phyloP scores from a whole-genome alignment of 2,113 vertebrate species.

The Myiopsitta monachus region DNA sequence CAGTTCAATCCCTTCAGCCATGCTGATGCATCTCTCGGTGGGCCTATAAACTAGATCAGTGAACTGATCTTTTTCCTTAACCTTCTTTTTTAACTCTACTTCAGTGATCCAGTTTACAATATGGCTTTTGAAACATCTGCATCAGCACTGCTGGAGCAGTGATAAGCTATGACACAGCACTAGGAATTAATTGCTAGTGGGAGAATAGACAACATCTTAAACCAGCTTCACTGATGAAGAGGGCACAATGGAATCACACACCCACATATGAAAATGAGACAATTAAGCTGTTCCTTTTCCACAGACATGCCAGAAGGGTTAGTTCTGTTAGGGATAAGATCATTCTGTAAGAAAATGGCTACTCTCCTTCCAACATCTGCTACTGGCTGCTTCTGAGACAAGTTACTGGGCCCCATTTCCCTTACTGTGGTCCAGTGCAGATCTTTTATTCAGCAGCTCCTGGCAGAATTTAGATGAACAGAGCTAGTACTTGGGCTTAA shows the following conservation, averaged over 20 bases:
- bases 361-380: background rate
- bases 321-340: background rate
- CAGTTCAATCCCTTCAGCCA: background rate
- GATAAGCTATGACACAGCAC: background rate
- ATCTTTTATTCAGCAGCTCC: background rate
- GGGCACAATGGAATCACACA: background rate
- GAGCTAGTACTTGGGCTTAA: background rate
- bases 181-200: background rate
- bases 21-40: background rate
- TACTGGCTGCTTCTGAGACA: background rate
- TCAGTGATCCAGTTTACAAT: background rate
- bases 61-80: slow-evolving; percentile 29
- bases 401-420: background rate
- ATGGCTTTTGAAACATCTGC: background rate
- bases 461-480: background rate
- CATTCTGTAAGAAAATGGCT: background rate
- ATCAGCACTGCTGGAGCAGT: background rate
- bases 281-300: background rate
- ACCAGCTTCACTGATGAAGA: background rate
- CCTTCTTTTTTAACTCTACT: slow-evolving; percentile 10
- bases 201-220: background rate
- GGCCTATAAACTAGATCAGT: slow-evolving; percentile 57
- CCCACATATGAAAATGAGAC: background rate
- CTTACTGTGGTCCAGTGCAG: background rate
- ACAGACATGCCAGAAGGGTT: background rate